Percentiles rank a stretch among this genome's conserved stretches.
Conservation (phyloP, 2,888 invertebrate species). For the Chloromyia formosa region DNA sequence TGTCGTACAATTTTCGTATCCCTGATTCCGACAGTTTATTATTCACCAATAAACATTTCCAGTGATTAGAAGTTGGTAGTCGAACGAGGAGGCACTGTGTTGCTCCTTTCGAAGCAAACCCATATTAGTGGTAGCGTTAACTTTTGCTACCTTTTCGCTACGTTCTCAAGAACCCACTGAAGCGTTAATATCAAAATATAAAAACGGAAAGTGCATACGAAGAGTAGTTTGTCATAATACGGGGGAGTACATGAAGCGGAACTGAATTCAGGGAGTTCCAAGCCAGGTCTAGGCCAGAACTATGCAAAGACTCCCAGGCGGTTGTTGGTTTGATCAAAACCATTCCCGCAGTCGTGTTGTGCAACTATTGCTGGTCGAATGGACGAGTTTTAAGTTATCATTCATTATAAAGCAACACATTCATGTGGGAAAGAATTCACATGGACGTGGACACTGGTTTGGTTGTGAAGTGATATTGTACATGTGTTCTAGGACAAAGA, state of each 20-base stretch:
- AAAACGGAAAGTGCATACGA: conserved; percentile 35
- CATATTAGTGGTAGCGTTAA: background rate
- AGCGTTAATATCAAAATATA: conserved; percentile 34
- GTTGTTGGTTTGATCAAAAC: background rate
- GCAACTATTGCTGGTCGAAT: conserved; percentile 30
- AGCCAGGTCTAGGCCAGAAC: conserved; percentile 28
- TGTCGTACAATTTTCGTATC: no score
- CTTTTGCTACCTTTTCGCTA: conserved; percentile 6
- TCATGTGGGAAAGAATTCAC: background rate
- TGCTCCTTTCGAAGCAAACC: no score
- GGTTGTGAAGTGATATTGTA: no score
- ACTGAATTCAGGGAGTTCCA: conserved; percentile 41
- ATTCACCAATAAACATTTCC: no score
- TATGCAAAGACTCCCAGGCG: conserved; percentile 8
- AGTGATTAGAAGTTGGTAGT: no score
- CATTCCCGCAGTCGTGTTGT: conserved; percentile 33
- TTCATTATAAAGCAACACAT: no score
- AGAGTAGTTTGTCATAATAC: background rate
- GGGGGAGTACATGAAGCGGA: conserved; percentile 38
- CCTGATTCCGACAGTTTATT: no score
- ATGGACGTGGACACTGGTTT: no score
- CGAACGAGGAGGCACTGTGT: no score
- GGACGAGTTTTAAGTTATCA: conserved; percentile 11
- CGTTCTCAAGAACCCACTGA: conserved; percentile 21
- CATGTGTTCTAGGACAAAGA: no score